phyloP scores from a whole-genome alignment of 2,113 vertebrate species.

The Edolisoma coerulescens region DNA sequence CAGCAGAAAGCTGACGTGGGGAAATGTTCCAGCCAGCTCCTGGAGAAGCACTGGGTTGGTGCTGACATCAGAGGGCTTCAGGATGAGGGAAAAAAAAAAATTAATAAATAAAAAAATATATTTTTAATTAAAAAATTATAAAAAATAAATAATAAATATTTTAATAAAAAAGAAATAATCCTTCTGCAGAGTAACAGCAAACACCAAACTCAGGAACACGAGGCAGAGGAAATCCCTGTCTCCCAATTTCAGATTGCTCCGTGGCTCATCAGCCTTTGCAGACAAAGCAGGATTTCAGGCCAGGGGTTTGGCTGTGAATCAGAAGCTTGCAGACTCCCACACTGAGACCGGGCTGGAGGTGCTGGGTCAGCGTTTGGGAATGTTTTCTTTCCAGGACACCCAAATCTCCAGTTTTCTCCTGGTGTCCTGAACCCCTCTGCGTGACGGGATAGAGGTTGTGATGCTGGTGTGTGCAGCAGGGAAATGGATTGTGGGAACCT shows the following conservation, averaged over 20 bases:
- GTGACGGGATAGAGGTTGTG: too few relatives aligned
- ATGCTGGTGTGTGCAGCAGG: neutral
- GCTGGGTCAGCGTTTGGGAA: neutral
- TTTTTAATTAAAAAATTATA: too few relatives aligned
- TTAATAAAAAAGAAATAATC: too few relatives aligned
- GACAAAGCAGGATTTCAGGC: neutral
- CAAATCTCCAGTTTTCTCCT: neutral
- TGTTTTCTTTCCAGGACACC: neutral
- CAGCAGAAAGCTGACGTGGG: neutral
- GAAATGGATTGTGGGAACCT: neutral
- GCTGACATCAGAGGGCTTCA: neutral
- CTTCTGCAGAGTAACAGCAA: neutral
- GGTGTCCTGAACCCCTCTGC: neutral
- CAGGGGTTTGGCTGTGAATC: neutral
- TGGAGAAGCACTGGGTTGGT: neutral
- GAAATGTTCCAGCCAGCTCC: neutral
- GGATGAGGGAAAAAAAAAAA: neutral
- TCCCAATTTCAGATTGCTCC: neutral
- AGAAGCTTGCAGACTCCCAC: neutral
- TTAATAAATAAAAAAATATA: too few relatives aligned
- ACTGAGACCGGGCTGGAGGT: neutral
- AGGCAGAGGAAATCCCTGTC: neutral
- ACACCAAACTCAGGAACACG: neutral
- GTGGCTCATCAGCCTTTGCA: neutral
- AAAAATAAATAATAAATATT: too few relatives aligned